Conservation (phyloP, 37 sponge, comb jelly and placozoan species). For the Crambe crambe region DNA sequence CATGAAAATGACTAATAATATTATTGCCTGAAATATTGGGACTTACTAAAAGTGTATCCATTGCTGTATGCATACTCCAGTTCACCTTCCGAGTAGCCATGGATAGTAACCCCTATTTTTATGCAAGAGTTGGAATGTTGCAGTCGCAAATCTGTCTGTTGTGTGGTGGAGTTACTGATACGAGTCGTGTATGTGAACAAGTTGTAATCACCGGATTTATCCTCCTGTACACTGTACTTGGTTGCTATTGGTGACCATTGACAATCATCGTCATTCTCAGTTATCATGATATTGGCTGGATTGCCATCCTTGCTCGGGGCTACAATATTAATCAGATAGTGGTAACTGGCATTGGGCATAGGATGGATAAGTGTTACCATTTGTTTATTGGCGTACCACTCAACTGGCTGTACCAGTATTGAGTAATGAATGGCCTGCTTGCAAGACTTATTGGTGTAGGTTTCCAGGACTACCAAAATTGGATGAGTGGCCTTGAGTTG, state of each 20-base stretch:
- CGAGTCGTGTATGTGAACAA: neutral
- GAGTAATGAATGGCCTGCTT: constrained; percentile 1
- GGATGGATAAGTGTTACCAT: neutral
- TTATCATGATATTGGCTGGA: neutral
- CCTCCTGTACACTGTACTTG: neutral
- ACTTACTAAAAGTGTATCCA: constrained; percentile 25
- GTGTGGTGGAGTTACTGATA: neutral
- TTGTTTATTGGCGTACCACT: constrained; percentile 19
- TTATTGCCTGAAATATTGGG: neutral
- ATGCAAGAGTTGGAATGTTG: neutral
- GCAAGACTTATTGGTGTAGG: neutral
- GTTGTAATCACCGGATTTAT: neutral
- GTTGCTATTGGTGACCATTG: neutral
- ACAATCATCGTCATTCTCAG: neutral
- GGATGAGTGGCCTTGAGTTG: constrained; percentile 2
- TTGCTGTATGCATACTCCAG: constrained; percentile 21
- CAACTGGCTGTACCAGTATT: constrained; percentile 8
- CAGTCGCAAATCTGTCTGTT: constrained; percentile 12
- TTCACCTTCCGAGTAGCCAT: neutral
- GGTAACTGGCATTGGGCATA: neutral
- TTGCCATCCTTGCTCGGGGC: neutral
- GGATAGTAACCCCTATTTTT: neutral
- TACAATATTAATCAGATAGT: constrained; percentile 10
- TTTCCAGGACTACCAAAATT: neutral
- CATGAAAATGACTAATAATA: neutral